Conservation (phyloP, 2,113 vertebrate genomes). For the Corythornis vintsioides region DNA sequence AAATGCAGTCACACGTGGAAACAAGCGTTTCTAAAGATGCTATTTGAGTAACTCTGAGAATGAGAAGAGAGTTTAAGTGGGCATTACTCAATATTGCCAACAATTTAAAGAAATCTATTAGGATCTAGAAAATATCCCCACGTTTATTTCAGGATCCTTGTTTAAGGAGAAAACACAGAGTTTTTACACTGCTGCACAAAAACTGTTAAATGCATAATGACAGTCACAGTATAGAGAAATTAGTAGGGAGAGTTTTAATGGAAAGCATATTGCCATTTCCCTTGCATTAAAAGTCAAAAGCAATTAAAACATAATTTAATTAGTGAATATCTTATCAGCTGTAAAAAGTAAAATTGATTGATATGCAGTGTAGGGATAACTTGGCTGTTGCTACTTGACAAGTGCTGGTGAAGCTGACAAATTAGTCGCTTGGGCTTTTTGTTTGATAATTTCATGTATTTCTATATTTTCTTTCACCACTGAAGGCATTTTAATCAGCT, state of each 20-base stretch:
- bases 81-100: conserved; percentile 1
- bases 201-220: neutral
- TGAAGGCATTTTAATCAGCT: conserved; percentile 48
- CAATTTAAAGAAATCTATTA: neutral
- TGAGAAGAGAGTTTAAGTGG: neutral
- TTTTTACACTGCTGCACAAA: neutral
- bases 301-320: conserved; percentile 79
- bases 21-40: conserved; percentile 20
- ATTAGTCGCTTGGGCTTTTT: conserved; percentile 22
- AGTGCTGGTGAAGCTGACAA: conserved; percentile 53
- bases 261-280: conserved; percentile 64
- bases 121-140: neutral
- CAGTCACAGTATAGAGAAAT: neutral
- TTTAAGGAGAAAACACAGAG: neutral
- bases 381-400: conserved; percentile 63
- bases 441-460: conserved; percentile 33
- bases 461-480: conserved; percentile 55
- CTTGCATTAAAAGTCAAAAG: conserved; percentile 68
- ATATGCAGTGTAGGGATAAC: conserved; percentile 69
- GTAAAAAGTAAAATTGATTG: conserved; percentile 72
- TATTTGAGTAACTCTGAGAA: conserved; percentile 12
- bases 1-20: conserved; percentile 18
- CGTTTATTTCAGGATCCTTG: neutral
- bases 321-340: conserved; percentile 72
- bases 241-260: neutral